Percentiles rank a stretch among this genome's conserved stretches.
Evolutionary conservation across 2,888 invertebrate species (phyloP).

Genomic region (Drosophila siamana): DNA sequence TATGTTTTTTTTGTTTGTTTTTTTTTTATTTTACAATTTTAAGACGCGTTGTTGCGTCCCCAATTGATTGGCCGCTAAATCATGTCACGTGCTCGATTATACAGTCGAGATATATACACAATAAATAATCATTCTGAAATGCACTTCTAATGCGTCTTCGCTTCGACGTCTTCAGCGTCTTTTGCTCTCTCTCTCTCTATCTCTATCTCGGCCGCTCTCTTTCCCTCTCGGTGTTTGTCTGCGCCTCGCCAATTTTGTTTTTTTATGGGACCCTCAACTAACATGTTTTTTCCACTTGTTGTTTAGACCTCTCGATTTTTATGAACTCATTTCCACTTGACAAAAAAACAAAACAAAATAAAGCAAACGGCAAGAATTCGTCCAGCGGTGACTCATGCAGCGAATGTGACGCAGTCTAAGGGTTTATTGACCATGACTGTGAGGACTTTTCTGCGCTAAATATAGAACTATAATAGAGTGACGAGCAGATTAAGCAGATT

Average conservation of each 20-base stretch:
- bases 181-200: conserved; percentile 3
- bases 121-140: conserved; percentile 47
- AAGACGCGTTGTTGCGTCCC: conserved; percentile 32
- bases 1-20: no score
- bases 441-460: no score
- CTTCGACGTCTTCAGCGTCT: conserved; percentile 19
- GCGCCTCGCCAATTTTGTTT: conserved; percentile 36
- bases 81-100: conserved; percentile 65
- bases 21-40: conserved; percentile 1
- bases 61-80: conserved; percentile 49
- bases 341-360: no score
- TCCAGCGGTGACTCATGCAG: conserved; percentile 13
- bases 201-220: neutral
- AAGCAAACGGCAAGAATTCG: no score
- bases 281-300: conserved; percentile 12
- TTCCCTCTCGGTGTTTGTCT: conserved; percentile 11
- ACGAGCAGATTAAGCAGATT: no score
- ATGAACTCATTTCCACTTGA: conserved; percentile 22
- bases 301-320: conserved; percentile 2
- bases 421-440: neutral
- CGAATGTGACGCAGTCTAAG: neutral
- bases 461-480: no score
- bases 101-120: conserved; percentile 51
- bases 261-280: conserved; percentile 22
- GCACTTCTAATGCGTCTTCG: conserved; percentile 44